Conservation (phyloP, 2,797 vertebrate genomes). For the Melanogrammus aeglefinus region DNA sequence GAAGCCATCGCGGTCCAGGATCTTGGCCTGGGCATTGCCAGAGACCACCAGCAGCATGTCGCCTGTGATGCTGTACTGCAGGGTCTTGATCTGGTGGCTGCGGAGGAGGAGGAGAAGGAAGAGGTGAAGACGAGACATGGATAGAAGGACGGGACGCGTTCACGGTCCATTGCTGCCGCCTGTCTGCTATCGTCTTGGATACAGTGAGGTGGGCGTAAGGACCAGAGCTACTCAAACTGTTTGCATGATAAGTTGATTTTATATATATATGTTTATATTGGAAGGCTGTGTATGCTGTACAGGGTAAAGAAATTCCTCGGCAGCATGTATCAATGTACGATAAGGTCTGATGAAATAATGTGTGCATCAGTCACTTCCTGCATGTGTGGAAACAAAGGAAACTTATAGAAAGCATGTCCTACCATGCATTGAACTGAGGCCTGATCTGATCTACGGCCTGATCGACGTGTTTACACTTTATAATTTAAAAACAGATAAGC, state of each 20-base stretch:
- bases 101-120: neutral
- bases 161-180: neutral
- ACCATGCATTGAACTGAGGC: too few relatives aligned
- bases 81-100: slow-evolving; percentile 79
- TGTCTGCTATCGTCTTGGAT: neutral
- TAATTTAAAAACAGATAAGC: neutral
- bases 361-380: neutral
- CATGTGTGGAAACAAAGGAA: neutral
- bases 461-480: too few relatives aligned
- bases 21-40: slow-evolving; percentile 94
- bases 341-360: neutral
- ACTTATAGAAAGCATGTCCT: neutral
- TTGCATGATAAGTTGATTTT: neutral
- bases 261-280: neutral
- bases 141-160: neutral
- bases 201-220: neutral
- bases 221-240: neutral
- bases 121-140: neutral
- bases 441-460: too few relatives aligned
- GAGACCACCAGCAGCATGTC: slow-evolving; percentile 94
- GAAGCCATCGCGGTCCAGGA: slow-evolving; percentile 95
- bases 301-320: neutral
- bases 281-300: neutral
- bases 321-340: neutral
- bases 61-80: slow-evolving; percentile 94